Evolutionary conservation across 2,797 vertebrate species (phyloP), one percentile per base, ranked within the genome.

Genomic region (Hylomyscus alleni): DNA sequence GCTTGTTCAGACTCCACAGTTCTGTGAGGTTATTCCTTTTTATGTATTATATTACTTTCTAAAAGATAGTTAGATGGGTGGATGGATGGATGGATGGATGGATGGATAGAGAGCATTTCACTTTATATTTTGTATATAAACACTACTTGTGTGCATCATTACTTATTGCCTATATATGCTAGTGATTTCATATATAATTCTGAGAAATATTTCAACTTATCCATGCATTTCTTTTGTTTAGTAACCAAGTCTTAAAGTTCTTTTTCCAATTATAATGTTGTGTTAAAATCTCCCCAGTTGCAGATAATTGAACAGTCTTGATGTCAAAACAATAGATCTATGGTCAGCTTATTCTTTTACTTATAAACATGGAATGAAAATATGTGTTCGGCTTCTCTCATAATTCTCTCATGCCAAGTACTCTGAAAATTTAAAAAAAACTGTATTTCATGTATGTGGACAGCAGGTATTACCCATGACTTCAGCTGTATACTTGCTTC

Each of bases 321-420:
- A 84, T 93, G 54, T 44, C 40, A 83, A 82, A 95, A 94, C 54
- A 96, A 82, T 10, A 65, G 4, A n/a, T 90, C 91, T 93, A 50
- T 84, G 44, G 81, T 47, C 31, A 65, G 22, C 56, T 92, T 95
- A 20, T 6, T 92, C 22, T 93, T 90, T 81, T 44, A 44, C 83
- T 90, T 76, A 67, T 29, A 29, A 54, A 52, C 52, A 80, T 40
- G 13, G 34, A 93, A 91, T 76, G 14, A 87, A 94, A 72, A 69
- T 22, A 73, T 80, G n/a, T 44, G 29, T 40, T 14, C 3, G 67
- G 10, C 13, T 14, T 85, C 34, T 54, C 10, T 50, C 90, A 67
- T 26, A 40, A 6, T 84, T 78, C 76, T 72, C 37, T 65, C 37
- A 62, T 80, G 31, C 8, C 58, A 91, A 44, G 17, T 90, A 31